Evolutionary conservation across 2,888 invertebrate species (phyloP).

Genomic region (Laothoe populi): DNA sequence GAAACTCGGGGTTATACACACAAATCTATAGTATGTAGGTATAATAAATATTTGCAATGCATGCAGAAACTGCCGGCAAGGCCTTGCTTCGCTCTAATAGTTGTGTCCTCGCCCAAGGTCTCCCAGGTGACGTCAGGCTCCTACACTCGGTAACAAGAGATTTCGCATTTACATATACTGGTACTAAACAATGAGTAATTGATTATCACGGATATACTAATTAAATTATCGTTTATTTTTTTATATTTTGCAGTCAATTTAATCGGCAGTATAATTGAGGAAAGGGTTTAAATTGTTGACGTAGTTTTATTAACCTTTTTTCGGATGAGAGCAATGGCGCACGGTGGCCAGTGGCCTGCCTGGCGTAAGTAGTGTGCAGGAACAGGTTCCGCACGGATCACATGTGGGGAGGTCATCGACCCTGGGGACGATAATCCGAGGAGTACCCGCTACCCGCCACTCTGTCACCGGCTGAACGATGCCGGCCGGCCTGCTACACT

Average conservation of each 20-base stretch:
- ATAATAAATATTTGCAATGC: constrained; percentile 52
- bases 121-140: constrained; percentile 72
- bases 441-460: constrained; percentile 53
- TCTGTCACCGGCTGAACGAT: constrained; percentile 39
- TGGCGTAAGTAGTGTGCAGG: constrained; percentile 68
- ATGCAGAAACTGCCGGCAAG: constrained; percentile 69
- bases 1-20: constrained; percentile 12
- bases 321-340: constrained; percentile 24
- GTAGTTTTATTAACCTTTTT: constrained; percentile 26
- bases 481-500: constrained; percentile 40
- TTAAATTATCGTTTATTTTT: constrained; percentile 1
- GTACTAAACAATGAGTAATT: constrained; percentile 43
- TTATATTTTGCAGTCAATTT: background rate
- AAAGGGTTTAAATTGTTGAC: constrained; percentile 11
- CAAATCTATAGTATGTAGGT: constrained; percentile 16
- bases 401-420: constrained; percentile 76
- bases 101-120: constrained; percentile 77
- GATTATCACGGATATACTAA: constrained; percentile 36
- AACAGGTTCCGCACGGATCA: constrained; percentile 77
- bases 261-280: background rate
- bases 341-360: constrained; percentile 54
- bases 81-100: constrained; percentile 77
- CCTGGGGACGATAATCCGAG: constrained; percentile 68
- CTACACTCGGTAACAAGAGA: constrained; percentile 71
- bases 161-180: constrained; percentile 56